These are phyloP conservation scores for Crotalus tigris DNA, from an alignment of 2,113 vertebrate genomes.

Conservation along the genomic window DNA sequence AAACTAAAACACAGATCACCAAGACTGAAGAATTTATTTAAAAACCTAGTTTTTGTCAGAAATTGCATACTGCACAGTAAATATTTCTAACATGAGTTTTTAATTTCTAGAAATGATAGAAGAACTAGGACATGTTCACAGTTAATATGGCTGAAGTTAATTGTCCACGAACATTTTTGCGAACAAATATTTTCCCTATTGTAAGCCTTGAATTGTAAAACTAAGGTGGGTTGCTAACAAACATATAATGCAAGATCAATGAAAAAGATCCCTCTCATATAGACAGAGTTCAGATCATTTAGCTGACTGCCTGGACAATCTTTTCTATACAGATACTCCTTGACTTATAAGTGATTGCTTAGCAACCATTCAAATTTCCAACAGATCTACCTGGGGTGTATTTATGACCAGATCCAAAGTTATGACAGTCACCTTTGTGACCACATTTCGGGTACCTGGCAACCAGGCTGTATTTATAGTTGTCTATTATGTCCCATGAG, in stretches of 20 bases:
- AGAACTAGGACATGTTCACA: background rate
- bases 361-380: background rate
- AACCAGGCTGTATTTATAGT: background rate
- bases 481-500: background rate
- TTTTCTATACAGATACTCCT: background rate
- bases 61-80: slow-evolving; percentile 10
- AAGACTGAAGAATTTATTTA: no score
- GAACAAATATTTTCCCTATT: background rate
- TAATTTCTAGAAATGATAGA: background rate
- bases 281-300: no score
- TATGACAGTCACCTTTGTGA: background rate
- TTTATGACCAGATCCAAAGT: background rate
- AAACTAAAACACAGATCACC: no score
- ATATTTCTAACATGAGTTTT: background rate
- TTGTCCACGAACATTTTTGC: background rate
- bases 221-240: background rate
- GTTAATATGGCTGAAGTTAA: background rate
- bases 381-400: background rate
- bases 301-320: background rate
- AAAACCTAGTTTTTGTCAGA: background rate
- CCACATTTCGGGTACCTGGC: no score
- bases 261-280: background rate
- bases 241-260: background rate
- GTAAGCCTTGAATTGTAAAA: background rate
- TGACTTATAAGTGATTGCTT: background rate